Evolutionary conservation across 2,888 invertebrate species (phyloP).

Genomic region (Acanthococcus lagerstroemiae): DNA sequence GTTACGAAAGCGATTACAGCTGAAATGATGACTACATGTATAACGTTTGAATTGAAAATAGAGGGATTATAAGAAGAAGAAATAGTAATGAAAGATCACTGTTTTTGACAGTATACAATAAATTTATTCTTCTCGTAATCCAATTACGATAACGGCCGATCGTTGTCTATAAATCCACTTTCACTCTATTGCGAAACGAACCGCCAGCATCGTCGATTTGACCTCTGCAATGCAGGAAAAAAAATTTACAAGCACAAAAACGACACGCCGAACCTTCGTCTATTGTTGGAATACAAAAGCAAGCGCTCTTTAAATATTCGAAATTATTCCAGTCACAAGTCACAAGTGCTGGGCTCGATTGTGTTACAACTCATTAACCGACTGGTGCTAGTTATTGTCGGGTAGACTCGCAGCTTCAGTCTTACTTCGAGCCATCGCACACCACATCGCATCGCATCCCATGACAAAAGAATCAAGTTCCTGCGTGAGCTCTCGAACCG

Average conservation of each 20-base stretch:
- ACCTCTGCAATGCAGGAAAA: not conserved
- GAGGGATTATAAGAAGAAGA: no score
- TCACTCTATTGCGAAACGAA: not conserved
- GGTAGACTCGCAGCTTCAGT: not conserved
- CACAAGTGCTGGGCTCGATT: not conserved
- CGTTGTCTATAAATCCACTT: not conserved
- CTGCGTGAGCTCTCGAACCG: not conserved
- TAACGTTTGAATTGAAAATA: no score
- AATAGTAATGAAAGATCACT: no score
- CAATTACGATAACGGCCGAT: not conserved
- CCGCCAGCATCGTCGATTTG: not conserved
- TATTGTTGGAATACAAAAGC: not conserved
- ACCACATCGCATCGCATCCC: not conserved
- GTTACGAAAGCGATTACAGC: no score
- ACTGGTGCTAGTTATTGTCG: not conserved
- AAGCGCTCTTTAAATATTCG: conserved; percentile 14
- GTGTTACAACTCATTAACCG: not conserved
- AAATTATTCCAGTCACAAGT: conserved; percentile 21
- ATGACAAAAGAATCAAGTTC: not conserved
- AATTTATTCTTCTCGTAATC: not conserved
- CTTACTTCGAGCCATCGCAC: not conserved
- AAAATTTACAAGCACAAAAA: not conserved
- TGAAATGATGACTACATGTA: no score
- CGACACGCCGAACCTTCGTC: not conserved
- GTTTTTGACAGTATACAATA: no score